Evolutionary conservation across 2,113 vertebrate genomes (phyloP).

Genomic region (Melanerpes formicivorus): DNA sequence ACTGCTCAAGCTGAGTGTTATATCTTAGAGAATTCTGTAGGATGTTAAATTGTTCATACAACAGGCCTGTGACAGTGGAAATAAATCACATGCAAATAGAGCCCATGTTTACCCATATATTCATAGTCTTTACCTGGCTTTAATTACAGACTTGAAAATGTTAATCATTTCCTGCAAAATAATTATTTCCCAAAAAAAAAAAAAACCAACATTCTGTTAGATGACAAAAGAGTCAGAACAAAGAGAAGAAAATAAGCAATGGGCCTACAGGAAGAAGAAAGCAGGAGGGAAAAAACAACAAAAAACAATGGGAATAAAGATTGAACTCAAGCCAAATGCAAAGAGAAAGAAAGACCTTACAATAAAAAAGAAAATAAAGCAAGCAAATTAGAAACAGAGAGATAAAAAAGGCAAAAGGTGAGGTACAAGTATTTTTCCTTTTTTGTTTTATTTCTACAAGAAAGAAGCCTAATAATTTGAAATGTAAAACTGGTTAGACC

Average conservation of each 20-base stretch:
- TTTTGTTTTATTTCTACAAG: not conserved
- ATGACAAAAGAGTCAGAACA: not conserved
- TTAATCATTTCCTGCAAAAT: constrained; percentile 3
- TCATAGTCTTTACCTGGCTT: not conserved
- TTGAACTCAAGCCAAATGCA: not conserved
- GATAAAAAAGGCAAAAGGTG: not conserved
- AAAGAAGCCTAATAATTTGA: not conserved
- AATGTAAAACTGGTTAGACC: not conserved
- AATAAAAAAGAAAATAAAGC: not conserved
- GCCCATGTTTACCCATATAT: not conserved
- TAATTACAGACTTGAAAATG: constrained; percentile 14
- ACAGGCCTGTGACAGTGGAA: not conserved
- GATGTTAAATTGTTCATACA: not conserved
- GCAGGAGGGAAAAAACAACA: not conserved
- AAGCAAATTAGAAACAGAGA: not conserved
- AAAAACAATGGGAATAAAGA: not conserved
- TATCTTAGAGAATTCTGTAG: not conserved
- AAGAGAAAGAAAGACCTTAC: not conserved
- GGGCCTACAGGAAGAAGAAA: not conserved
- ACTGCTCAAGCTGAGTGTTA: not conserved
- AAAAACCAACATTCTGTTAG: not conserved
- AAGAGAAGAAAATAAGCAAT: not conserved
- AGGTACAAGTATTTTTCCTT: not conserved
- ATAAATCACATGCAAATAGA: not conserved
- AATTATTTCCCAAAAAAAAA: constrained; percentile 37